Evolutionary conservation across 2,888 invertebrate genomes (phyloP).

Genomic region (Clitarchus hookeri): DNA sequence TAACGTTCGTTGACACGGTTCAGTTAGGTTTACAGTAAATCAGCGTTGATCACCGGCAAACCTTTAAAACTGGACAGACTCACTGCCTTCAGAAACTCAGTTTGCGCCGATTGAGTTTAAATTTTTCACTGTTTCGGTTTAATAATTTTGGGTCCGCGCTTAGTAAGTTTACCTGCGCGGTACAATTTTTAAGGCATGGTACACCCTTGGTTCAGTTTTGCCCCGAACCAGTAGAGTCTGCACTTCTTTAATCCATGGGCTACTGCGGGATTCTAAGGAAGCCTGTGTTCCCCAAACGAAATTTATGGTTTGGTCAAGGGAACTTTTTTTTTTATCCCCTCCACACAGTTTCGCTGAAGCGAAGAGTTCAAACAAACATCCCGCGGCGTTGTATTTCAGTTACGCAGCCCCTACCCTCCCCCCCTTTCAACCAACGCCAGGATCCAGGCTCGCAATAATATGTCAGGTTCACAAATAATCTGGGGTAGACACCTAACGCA

Average conservation of each 20-base stretch:
- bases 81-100: no score
- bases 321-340: neutral
- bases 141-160: no score
- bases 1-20: no score
- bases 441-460: neutral
- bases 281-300: neutral
- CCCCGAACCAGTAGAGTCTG: neutral
- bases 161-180: no score
- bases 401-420: neutral
- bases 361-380: neutral
- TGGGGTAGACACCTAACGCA: neutral
- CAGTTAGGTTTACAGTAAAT: no score
- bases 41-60: no score
- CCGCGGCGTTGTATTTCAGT: neutral
- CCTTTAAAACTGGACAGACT: no score
- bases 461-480: constrained; percentile 14
- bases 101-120: no score
- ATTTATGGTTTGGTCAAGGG: neutral
- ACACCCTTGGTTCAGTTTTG: constrained; percentile 6
- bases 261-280: neutral
- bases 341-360: neutral
- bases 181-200: neutral
- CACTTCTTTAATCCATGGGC: neutral
- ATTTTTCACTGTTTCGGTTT: no score
- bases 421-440: neutral